Percentiles rank a stretch among this genome's conserved stretches.
These are phyloP conservation scores for Pseudochirops corinnae DNA, from an alignment of 2,797 vertebrate species.

Conservation along the genomic window DNA sequence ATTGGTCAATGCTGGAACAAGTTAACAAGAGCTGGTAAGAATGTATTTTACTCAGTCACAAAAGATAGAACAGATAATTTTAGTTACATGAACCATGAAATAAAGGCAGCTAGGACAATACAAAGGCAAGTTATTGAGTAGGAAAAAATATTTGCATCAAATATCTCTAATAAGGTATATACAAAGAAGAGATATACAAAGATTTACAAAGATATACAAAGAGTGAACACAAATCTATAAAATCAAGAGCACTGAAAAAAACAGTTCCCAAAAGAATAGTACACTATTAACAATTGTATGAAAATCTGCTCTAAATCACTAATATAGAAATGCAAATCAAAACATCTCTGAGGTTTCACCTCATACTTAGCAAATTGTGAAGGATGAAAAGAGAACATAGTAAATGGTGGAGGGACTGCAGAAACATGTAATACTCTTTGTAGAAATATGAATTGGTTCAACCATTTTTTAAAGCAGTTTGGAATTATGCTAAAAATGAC, in stretches of 20 bases:
- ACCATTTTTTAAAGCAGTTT: neutral
- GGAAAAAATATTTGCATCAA: neutral
- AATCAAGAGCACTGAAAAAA: neutral
- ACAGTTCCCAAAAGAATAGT: neutral
- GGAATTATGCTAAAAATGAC: neutral
- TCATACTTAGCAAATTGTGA: neutral
- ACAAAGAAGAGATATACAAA: neutral
- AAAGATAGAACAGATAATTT: neutral
- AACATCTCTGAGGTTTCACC: neutral
- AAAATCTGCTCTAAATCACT: neutral
- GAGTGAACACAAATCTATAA: neutral
- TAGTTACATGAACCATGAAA: neutral
- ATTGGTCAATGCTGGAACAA: neutral
- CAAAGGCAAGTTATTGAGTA: neutral
- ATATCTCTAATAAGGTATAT: neutral
- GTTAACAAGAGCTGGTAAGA: neutral
- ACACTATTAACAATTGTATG: neutral
- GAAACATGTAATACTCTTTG: neutral
- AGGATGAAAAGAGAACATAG: neutral
- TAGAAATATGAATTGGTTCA: neutral
- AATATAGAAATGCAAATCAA: neutral
- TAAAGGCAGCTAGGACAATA: neutral
- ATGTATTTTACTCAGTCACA: neutral
- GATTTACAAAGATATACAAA: neutral
- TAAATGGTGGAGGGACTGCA: neutral